phyloP scores from a whole-genome alignment of 2,797 vertebrate species.

The Schizopygopsis pylzovi region DNA sequence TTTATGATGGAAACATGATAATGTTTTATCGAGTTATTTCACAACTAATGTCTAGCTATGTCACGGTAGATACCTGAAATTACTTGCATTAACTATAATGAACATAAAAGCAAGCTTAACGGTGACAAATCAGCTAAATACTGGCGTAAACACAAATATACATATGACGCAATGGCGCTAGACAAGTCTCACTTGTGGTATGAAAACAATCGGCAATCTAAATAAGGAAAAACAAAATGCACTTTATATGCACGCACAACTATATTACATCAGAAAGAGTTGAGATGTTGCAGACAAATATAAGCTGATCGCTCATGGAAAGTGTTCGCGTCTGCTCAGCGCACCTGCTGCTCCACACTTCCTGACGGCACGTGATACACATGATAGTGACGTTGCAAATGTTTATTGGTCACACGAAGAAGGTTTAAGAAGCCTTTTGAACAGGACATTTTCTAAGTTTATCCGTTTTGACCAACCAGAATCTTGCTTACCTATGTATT shows the following conservation, averaged over 20 bases:
- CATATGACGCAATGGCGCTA: too few relatives aligned
- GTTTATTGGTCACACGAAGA: not conserved
- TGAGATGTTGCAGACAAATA: not conserved
- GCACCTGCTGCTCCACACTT: not conserved
- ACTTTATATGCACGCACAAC: not conserved
- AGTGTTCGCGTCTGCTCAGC: not conserved
- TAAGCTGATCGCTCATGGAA: not conserved
- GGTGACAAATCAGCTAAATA: too few relatives aligned
- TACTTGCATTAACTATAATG: not conserved
- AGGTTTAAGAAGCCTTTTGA: not conserved
- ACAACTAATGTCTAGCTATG: too few relatives aligned
- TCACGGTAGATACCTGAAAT: not conserved
- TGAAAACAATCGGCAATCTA: not conserved
- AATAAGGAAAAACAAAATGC: not conserved
- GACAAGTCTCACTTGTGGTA: not conserved
- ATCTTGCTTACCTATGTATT: too few relatives aligned
- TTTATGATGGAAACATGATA: not conserved
- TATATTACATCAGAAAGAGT: too few relatives aligned
- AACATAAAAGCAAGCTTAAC: not conserved
- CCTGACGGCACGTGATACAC: not conserved
- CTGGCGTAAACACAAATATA: too few relatives aligned
- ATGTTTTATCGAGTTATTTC: not conserved
- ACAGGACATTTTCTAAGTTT: too few relatives aligned
- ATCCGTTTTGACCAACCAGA: too few relatives aligned
- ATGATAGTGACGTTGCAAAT: not conserved